Conservation (phyloP, 2,888 invertebrate genomes). For the Leucophora obtusa region DNA sequence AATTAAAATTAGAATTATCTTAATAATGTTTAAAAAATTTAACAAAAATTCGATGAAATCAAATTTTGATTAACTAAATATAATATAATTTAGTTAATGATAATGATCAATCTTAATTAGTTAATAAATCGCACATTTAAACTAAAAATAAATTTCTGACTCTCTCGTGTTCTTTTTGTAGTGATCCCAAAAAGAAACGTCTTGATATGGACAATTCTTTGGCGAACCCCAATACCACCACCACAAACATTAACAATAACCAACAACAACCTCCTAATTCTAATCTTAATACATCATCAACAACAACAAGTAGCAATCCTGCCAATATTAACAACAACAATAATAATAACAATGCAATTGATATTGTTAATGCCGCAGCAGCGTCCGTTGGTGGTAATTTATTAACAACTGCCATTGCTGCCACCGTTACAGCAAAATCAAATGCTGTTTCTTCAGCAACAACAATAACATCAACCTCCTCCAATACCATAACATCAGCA, state of each 20-base stretch:
- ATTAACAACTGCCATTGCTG: slow-evolving; percentile 61
- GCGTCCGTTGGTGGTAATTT: slow-evolving; percentile 36
- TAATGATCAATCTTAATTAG: too few species aligned
- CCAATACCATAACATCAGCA: slow-evolving; percentile 61
- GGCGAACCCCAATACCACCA: slow-evolving; percentile 55
- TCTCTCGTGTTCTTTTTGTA: slow-evolving; percentile 62
- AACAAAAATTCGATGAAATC: too few species aligned
- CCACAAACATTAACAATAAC: slow-evolving; percentile 64
- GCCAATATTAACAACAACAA: slow-evolving; percentile 67
- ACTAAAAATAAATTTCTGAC: too few species aligned
- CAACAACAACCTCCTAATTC: slow-evolving; percentile 62
- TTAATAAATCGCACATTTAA: too few species aligned
- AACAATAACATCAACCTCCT: slow-evolving; percentile 52
- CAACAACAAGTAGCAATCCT: slow-evolving; percentile 65
- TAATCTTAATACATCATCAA: slow-evolving; percentile 50
- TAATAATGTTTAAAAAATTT: too few species aligned
- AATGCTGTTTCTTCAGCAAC: slow-evolving; percentile 45
- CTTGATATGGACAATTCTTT: slow-evolving; percentile 71
- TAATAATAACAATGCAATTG: slow-evolving; percentile 54
- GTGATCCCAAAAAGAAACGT: slow-evolving; percentile 78
- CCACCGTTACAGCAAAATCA: slow-evolving; percentile 52
- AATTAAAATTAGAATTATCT: too few species aligned
- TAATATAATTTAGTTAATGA: too few species aligned
- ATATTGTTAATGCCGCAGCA: slow-evolving; percentile 51
- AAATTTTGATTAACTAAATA: too few species aligned